Percentiles rank a stretch among this genome's conserved stretches.
phyloP scores from a whole-genome alignment of 2,113 vertebrate species.

The Echinops telfairi region DNA sequence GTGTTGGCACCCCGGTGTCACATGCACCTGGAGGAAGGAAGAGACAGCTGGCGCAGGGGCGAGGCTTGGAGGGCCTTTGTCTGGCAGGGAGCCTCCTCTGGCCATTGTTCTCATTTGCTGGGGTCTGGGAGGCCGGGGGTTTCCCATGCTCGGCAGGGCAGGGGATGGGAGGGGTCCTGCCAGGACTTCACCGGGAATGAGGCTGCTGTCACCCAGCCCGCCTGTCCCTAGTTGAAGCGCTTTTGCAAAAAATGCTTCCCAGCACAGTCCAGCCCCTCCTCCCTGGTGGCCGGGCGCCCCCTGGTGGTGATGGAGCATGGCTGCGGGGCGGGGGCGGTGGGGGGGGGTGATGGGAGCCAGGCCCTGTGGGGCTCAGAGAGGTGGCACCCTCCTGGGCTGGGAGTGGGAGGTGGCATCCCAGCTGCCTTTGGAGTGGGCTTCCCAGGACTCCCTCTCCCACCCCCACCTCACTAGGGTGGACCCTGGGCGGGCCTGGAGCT shows the following conservation, averaged over 20 bases:
- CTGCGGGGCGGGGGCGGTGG: not conserved
- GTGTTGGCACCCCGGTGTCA: not conserved
- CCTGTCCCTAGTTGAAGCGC: not conserved
- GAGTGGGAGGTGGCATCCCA: not conserved
- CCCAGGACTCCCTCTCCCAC: not conserved
- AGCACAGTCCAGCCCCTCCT: constrained; percentile 54
- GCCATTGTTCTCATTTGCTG: constrained; percentile 68
- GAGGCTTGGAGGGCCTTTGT: constrained; percentile 71
- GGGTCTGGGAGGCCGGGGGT: not conserved
- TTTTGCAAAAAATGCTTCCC: constrained; percentile 50
- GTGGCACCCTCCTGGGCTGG: constrained; percentile 42
- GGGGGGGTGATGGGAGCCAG: not conserved
- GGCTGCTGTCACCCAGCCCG: constrained; percentile 38
- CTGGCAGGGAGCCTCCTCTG: not conserved
- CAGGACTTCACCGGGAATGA: too few species aligned
- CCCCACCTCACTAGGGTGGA: not conserved
- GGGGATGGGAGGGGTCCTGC: constrained; percentile 2
- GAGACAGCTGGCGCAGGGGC: constrained; percentile 27
- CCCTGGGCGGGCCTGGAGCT: constrained; percentile 7
- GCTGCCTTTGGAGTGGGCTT: constrained; percentile 44
- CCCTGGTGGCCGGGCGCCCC: constrained; percentile 55
- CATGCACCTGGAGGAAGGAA: constrained; percentile 80
- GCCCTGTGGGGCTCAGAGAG: not conserved
- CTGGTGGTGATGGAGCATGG: constrained; percentile 54
- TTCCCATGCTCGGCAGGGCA: constrained; percentile 48